Evolutionary conservation across 2,888 invertebrate species (phyloP), one percentile per base, ranked within the genome.

Genomic region (Bugula neritina): DNA sequence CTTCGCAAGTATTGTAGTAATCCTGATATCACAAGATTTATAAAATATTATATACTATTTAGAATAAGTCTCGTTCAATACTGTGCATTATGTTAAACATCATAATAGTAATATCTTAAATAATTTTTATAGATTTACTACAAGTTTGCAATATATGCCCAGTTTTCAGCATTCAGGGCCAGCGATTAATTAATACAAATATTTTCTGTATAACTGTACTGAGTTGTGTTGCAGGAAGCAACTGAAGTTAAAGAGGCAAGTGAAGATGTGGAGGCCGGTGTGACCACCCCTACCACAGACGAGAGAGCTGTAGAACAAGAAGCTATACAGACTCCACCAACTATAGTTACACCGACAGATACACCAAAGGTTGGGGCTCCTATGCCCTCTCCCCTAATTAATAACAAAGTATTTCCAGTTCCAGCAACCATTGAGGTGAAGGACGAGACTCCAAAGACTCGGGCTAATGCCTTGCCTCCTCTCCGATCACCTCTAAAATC

Each of bases 391-490:
- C 63, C 63, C 3, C 34, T 63, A 31, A 21, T 27, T 2, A 25
- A 63, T n/a, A 63, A 63, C 34, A 63, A 63, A n/a, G 63, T 63
- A 5, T 63, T 27, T n/a, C 63, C 63, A 13, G 29, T 13, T 3
- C 13, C 27, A 13, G 5, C 29, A 13, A 2, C 63, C n/a, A n/a
- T 17, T 1, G 17, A 25, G 27, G 5, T 34, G 10, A 2, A 13
- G 5, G 17, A 21, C 5, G 17, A 25, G 63, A 21, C 63, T 34
- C 27, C 63, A 27, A 63, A 31, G 13, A 63, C 34, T 3, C 27
- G 63, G 31, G 63, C 25, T 5, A 63, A 63, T 63, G 34, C 10
- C 5, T n/a, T 63, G 34, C 63, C 63, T 31, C 63, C 63, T 27
- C 27, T 63, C 31, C 25, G 25, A 29, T 27, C 63, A 34, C 29